Percentiles rank a stretch among this genome's conserved stretches.
Evolutionary conservation across 2,888 invertebrate species (phyloP).

Genomic region (Drosophila ochracea): DNA sequence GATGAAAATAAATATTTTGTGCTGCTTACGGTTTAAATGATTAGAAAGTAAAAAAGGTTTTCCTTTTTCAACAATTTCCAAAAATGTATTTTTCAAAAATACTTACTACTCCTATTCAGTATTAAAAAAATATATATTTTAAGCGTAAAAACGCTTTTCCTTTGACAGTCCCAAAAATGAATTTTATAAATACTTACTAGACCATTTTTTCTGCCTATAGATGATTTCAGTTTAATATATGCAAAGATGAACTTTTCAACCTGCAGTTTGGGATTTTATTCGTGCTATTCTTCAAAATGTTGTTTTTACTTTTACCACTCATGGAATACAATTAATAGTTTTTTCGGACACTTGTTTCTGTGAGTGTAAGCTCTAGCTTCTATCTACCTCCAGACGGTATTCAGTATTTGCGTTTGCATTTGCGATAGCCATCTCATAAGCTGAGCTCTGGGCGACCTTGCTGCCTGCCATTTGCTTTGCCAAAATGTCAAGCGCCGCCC

Average conservation of each 20-base stretch:
- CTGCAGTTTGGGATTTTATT: not conserved
- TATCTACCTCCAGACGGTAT: conserved; percentile 22
- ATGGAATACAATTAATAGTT: not conserved
- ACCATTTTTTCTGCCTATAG: not conserved
- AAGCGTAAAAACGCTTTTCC: not conserved
- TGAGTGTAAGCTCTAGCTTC: conserved; percentile 5
- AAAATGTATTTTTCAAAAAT: not conserved
- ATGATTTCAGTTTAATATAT: not conserved
- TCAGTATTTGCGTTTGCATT: conserved; percentile 50
- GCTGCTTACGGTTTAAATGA: not conserved
- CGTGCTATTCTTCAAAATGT: no score
- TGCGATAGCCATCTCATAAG: conserved; percentile 65
- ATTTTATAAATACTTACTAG: not conserved
- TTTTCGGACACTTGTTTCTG: not conserved
- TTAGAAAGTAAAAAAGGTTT: not conserved
- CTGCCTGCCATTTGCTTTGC: conserved; percentile 62
- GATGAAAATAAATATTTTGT: not conserved
- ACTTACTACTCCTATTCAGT: not conserved
- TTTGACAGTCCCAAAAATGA: not conserved
- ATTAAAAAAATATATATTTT: not conserved
- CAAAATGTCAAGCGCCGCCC: conserved; percentile 76
- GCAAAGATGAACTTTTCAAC: not conserved
- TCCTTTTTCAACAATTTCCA: not conserved
- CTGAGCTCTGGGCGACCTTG: conserved; percentile 74
- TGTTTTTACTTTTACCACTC: accelerated